Evolutionary conservation across 2,797 vertebrate species (phyloP).

Genomic region (Halcyon chelicuti): DNA sequence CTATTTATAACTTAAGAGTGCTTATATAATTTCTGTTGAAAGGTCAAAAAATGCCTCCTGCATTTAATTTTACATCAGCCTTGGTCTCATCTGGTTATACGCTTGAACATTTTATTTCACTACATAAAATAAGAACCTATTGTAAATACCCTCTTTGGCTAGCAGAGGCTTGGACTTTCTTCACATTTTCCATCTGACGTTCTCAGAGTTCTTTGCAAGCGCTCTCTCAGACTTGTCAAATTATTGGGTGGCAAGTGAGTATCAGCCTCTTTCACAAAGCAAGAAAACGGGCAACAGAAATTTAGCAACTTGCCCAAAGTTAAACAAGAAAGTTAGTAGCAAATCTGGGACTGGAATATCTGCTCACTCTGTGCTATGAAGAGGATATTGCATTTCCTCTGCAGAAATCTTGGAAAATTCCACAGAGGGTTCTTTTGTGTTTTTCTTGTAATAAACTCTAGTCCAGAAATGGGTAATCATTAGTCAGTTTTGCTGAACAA

Average conservation of each 20-base stretch:
- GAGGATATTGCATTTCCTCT: constrained; percentile 22
- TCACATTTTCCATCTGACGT: neutral
- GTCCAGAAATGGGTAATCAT: neutral
- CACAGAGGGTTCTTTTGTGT: neutral
- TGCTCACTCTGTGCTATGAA: neutral
- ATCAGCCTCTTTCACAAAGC: neutral
- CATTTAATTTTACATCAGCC: constrained; percentile 15
- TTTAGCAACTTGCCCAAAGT: neutral
- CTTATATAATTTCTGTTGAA: constrained; percentile 60
- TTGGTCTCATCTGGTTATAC: neutral
- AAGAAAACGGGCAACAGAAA: neutral
- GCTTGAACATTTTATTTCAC: neutral
- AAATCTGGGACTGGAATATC: neutral
- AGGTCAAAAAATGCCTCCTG: constrained; percentile 34
- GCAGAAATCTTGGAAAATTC: constrained; percentile 35
- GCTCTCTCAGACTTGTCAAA: neutral
- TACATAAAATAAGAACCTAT: neutral
- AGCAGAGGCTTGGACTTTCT: neutral
- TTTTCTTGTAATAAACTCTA: constrained; percentile 8
- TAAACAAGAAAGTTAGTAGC: neutral
- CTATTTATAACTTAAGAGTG: constrained; percentile 44
- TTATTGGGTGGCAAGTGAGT: neutral
- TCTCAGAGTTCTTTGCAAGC: neutral
- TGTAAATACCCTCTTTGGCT: neutral
- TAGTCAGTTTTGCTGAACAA: constrained; percentile 5